A percentile compares a stretch with the other conserved stretches of the same genome.
Conservation (phyloP, 2,888 invertebrate species). For the Drepana falcataria region DNA sequence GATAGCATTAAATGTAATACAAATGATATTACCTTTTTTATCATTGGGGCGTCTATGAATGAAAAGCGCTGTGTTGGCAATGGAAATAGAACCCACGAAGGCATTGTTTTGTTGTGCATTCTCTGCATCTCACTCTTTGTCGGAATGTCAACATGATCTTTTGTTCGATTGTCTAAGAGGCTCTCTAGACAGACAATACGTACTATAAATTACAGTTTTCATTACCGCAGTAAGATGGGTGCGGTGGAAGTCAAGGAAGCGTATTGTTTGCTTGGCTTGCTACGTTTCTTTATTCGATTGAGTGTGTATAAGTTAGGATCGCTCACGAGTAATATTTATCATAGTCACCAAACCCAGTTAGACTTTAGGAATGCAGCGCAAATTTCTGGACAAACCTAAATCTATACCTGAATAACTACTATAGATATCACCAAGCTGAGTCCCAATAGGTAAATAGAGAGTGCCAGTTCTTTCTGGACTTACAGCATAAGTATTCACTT, state of each 20-base stretch:
- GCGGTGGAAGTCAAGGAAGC: not conserved
- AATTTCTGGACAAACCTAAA: too few species aligned
- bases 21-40: too few species aligned
- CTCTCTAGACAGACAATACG: constrained; percentile 17
- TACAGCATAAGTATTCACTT: too few species aligned
- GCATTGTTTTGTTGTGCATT: not conserved
- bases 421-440: too few species aligned
- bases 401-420: too few species aligned
- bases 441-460: too few species aligned
- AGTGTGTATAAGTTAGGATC: not conserved
- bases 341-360: too few species aligned
- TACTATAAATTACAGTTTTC: constrained; percentile 4
- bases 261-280: not conserved
- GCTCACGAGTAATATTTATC: too few species aligned
- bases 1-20: too few species aligned
- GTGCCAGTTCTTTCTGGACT: too few species aligned
- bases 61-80: not conserved
- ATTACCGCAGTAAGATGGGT: not conserved
- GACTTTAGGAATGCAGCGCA: too few species aligned
- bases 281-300: not conserved
- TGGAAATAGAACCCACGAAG: not conserved
- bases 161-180: constrained; percentile 31
- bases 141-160: constrained; percentile 24
- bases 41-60: not conserved
- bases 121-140: not conserved